phyloP scores from a whole-genome alignment of 2,888 invertebrate species.

The Acronicta aceris region DNA sequence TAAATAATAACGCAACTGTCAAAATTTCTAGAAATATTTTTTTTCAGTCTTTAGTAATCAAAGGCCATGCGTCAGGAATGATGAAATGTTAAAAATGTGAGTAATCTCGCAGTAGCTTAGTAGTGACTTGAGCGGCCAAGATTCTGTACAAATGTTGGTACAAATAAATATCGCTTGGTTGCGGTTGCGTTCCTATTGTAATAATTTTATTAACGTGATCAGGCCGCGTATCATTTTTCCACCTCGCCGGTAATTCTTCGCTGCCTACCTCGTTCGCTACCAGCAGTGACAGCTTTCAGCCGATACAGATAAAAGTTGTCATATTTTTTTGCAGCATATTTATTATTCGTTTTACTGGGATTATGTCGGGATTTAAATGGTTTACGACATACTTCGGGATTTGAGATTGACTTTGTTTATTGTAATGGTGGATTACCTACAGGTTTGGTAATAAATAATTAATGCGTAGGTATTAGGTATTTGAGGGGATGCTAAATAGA shows the following conservation, averaged over 20 bases:
- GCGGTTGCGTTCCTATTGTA: background rate
- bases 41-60: no score
- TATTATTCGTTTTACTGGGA: slow-evolving; percentile 41
- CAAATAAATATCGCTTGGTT: background rate
- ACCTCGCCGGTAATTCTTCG: slow-evolving; percentile 62
- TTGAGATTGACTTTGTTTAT: slow-evolving; percentile 25
- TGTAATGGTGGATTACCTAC: slow-evolving; percentile 23
- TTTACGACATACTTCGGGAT: slow-evolving; percentile 10
- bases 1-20: no score
- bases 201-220: slow-evolving; percentile 1
- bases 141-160: background rate
- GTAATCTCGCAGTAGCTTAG: no score
- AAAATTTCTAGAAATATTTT: no score
- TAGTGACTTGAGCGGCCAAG: no score
- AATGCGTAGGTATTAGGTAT: no score
- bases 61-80: no score
- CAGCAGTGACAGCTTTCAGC: slow-evolving; percentile 43
- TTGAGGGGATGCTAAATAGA: no score
- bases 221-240: slow-evolving; percentile 70
- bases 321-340: slow-evolving; percentile 48
- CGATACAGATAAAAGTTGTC: slow-evolving; percentile 51
- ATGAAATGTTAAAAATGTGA: no score
- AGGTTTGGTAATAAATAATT: slow-evolving; percentile 5
- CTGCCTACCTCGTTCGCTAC: slow-evolving; percentile 34
- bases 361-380: slow-evolving; percentile 20